Conservation (phyloP, 2,113 vertebrate genomes). For the Symphodus melops region DNA sequence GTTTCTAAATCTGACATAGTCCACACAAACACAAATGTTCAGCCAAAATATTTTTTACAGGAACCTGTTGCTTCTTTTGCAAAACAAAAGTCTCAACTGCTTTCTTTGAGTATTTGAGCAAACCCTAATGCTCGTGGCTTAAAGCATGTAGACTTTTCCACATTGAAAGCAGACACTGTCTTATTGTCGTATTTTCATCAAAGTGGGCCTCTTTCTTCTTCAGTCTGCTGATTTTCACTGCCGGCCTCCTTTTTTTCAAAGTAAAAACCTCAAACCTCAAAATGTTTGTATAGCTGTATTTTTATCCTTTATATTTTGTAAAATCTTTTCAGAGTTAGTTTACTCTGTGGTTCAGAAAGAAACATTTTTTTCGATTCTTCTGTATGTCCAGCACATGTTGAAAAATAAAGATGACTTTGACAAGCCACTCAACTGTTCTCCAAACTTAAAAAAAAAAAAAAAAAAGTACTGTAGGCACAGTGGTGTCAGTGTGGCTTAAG, state of each 20-base stretch:
- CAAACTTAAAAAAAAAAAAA: constrained; percentile 15
- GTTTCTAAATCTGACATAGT: not conserved
- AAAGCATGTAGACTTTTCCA: not conserved
- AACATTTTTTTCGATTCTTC: too few relatives aligned
- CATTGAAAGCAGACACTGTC: not conserved
- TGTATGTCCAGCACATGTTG: too few relatives aligned
- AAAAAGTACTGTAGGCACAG: too few relatives aligned
- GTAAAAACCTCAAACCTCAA: constrained; percentile 7
- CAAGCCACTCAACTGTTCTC: not conserved
- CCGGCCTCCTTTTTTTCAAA: too few relatives aligned
- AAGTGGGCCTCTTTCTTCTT: not conserved
- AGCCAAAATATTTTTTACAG: not conserved
- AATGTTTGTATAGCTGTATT: too few relatives aligned
- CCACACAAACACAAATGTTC: not conserved
- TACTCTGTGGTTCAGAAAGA: too few relatives aligned
- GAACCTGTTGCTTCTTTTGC: not conserved
- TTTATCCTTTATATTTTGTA: too few relatives aligned
- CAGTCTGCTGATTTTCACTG: too few relatives aligned
- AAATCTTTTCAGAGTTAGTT: too few relatives aligned
- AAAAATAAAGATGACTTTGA: too few relatives aligned
- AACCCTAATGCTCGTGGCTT: not conserved
- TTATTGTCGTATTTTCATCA: constrained; percentile 1
- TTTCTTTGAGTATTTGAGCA: not conserved
- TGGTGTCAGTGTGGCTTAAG: too few relatives aligned
- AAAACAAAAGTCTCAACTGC: not conserved